These are phyloP conservation scores for Pinna nobilis DNA, from an alignment of 1,140 invertebrate genomes.

Conservation along the genomic window DNA sequence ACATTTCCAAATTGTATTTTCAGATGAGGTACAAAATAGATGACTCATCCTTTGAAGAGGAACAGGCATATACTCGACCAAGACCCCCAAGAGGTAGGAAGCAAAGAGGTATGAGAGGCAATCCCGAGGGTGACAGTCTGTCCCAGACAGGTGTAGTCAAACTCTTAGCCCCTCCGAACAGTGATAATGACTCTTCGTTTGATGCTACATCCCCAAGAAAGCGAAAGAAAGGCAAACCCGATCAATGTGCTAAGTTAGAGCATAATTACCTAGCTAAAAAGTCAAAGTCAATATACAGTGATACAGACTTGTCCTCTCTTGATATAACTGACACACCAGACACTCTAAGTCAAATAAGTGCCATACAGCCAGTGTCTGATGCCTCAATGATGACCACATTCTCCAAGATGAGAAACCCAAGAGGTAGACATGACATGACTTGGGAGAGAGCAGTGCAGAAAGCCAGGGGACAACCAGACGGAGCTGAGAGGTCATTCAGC, in stretches of 20 bases:
- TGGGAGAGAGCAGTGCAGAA: slow-evolving; percentile 68
- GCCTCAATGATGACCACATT: slow-evolving; percentile 56
- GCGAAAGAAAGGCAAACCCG: slow-evolving; percentile 35
- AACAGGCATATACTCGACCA: slow-evolving; percentile 10
- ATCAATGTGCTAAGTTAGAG: slow-evolving; percentile 12
- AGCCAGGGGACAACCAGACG: slow-evolving; percentile 70
- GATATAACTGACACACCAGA: slow-evolving; percentile 59
- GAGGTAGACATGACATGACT: slow-evolving; percentile 53
- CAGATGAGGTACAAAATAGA: slow-evolving; percentile 45
- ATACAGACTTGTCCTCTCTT: slow-evolving; percentile 43
- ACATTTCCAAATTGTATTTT: slow-evolving; percentile 8
- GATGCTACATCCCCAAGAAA: slow-evolving; percentile 43
- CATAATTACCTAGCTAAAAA: slow-evolving; percentile 36
- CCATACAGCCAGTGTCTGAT: slow-evolving; percentile 60
- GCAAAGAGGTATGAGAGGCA: slow-evolving; percentile 51
- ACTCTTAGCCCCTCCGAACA: slow-evolving; percentile 33
- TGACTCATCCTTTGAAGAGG: slow-evolving; percentile 46
- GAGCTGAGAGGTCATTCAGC: slow-evolving; percentile 63
- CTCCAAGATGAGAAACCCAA: slow-evolving; percentile 42
- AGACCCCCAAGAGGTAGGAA: slow-evolving; percentile 33
- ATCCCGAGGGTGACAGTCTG: slow-evolving; percentile 67
- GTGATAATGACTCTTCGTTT: slow-evolving; percentile 46
- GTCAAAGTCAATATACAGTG: slow-evolving; percentile 44
- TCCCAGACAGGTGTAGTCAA: slow-evolving; percentile 43
- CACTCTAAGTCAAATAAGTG: slow-evolving; percentile 67